phyloP scores from a whole-genome alignment of 2,888 invertebrate species.

The Lottia scabra region DNA sequence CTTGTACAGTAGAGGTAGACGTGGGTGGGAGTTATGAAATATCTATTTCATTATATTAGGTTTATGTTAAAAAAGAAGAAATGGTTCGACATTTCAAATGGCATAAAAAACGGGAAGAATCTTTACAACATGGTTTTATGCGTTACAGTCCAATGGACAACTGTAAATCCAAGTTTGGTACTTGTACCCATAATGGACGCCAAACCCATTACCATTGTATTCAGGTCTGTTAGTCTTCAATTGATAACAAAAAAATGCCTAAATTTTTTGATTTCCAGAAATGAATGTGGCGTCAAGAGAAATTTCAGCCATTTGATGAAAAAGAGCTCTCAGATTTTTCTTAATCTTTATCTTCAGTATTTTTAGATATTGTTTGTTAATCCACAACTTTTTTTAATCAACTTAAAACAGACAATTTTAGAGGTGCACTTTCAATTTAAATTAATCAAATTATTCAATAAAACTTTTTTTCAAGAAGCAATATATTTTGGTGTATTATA shows the following conservation, averaged over 20 bases:
- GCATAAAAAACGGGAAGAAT: constrained; percentile 98
- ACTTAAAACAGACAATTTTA: no score
- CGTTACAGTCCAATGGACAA: constrained; percentile 95
- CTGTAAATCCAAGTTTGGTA: constrained; percentile 84
- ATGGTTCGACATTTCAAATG: constrained; percentile 99
- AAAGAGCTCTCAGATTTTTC: neutral
- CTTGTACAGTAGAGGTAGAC: no score
- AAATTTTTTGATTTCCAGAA: no score
- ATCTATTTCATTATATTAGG: constrained; percentile 66
- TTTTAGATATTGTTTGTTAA: no score
- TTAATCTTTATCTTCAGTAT: neutral
- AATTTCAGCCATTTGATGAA: neutral
- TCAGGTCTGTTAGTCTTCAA: constrained; percentile 74
- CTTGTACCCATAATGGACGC: constrained; percentile 91
- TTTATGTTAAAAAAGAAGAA: constrained; percentile 98
- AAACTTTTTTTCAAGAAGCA: no score
- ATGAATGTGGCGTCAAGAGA: no score
- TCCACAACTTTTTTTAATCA: no score
- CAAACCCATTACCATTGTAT: constrained; percentile 98
- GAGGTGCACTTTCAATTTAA: no score
- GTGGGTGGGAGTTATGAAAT: no score
- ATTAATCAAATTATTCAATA: no score
- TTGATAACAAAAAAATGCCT: neutral
- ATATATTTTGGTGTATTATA: no score
- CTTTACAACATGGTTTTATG: constrained; percentile 93